These are phyloP conservation scores for Pyralis farinalis DNA, from an alignment of 2,888 invertebrate genomes.

Conservation along the genomic window DNA sequence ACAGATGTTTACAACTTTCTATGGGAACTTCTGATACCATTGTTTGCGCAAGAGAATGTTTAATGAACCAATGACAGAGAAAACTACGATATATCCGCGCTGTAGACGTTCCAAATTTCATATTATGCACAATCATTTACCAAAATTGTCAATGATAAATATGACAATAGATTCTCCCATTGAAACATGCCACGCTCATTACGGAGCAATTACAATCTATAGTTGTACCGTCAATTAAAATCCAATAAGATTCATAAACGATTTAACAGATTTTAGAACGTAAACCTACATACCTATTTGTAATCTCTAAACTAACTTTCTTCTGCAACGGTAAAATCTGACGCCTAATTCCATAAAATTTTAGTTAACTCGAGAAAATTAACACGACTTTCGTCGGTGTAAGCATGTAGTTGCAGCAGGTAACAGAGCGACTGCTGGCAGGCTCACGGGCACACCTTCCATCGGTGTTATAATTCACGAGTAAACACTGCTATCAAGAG, in stretches of 20 bases:
- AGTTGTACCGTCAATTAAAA: slow-evolving; percentile 34
- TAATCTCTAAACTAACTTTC: slow-evolving; percentile 59
- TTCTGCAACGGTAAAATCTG: slow-evolving; percentile 61
- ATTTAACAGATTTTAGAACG: slow-evolving; percentile 42
- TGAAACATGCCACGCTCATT: slow-evolving; percentile 11
- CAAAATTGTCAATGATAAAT: background rate
- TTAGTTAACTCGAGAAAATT: slow-evolving; percentile 31
- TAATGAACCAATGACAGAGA: slow-evolving; percentile 11
- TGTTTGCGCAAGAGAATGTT: slow-evolving; percentile 29
- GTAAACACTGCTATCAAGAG: slow-evolving; percentile 66
- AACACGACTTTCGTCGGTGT: slow-evolving; percentile 41
- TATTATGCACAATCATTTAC: too few species aligned
- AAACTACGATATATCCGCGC: slow-evolving; percentile 6
- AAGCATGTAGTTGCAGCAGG: slow-evolving; percentile 28
- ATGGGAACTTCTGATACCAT: slow-evolving; percentile 53
- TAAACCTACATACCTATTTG: slow-evolving; percentile 43
- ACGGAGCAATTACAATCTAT: slow-evolving; percentile 15
- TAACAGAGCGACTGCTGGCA: slow-evolving; percentile 29
- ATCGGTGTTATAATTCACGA: slow-evolving; percentile 67
- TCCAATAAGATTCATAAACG: slow-evolving; percentile 55
- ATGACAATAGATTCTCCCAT: slow-evolving; percentile 8
- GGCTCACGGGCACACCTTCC: slow-evolving; percentile 31
- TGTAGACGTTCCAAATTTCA: too few species aligned
- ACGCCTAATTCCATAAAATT: slow-evolving; percentile 36
- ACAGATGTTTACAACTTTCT: slow-evolving; percentile 62